Conservation (phyloP, 2,797 vertebrate species). For the Novumbra hubbsi region DNA sequence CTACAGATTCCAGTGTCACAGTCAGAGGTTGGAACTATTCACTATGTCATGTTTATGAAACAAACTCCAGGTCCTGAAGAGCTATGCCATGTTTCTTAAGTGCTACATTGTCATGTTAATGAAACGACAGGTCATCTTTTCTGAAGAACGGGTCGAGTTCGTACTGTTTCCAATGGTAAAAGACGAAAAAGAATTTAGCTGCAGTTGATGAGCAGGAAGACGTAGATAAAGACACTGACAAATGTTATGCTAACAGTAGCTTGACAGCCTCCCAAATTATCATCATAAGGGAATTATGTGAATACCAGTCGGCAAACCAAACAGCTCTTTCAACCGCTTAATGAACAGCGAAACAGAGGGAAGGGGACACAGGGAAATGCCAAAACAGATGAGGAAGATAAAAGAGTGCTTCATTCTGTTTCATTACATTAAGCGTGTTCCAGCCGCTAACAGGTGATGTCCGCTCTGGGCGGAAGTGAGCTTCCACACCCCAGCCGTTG, state of each 20-base stretch:
- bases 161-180: background rate
- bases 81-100: too few relatives aligned
- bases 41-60: too few relatives aligned
- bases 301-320: background rate
- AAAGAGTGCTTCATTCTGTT: background rate
- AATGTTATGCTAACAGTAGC: background rate
- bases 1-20: too few relatives aligned
- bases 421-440: background rate
- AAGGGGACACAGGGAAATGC: background rate
- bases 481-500: too few relatives aligned
- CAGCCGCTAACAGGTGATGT: background rate
- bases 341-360: background rate
- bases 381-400: background rate
- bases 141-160: background rate
- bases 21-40: too few relatives aligned
- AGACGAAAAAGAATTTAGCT: background rate
- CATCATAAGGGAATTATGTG: conserved; percentile 4
- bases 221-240: background rate
- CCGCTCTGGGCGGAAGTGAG: too few relatives aligned
- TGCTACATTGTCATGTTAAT: too few relatives aligned
- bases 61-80: too few relatives aligned
- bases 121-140: too few relatives aligned
- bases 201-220: background rate
- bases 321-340: background rate
- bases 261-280: background rate